Evolutionary conservation across 2,888 invertebrate species (phyloP), one percentile per base, ranked within the genome.

Genomic region (Erebia palarica): DNA sequence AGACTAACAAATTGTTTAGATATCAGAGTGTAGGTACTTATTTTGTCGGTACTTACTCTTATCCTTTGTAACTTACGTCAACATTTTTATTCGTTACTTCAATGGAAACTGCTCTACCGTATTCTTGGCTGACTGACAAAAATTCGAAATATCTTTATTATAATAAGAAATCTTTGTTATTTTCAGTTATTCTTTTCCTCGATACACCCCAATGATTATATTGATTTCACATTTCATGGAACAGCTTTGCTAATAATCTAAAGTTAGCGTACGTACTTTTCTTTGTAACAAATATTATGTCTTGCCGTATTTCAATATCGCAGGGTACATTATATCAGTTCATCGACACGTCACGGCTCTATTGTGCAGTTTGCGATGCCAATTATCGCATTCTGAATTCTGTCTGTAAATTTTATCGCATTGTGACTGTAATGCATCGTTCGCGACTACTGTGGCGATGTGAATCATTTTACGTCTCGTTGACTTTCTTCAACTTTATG

Each of bases 331-430:
- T 58, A 21, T 73, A 70, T 73, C 70, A 74, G 27, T 88, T 89
- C 89, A 84, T 86, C 86, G 88, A 86, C 89, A 80, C 82, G 78
- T 84, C 82, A 84, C 87, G 84, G 84, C 76, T 81, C 86, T 87
- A 90, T 88, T 89, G 88, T 82, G 81, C 78, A 81, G 61, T 61
- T 61, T 13, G 61, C 61, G 61, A 61, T 61, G 82, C 68, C 81
- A 61, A 61, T 61, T 61, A 61, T 61, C 61, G 18, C 61, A 61
- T 61, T 61, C 61, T 61, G 61, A 44, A 4, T 27, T 27, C 18
- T n/a, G 36, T n/a, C 5, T 18, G 55, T 27, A 27, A 27, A 27
- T 27, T 27, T 27, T 27, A 27, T 27, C 27, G 21, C 21, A 21
- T 21, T 21, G 21, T 21, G 27, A 27, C 27, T 27, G 27, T 27